phyloP scores from a whole-genome alignment of 2,888 invertebrate genomes.

The Punctoribates punctum region DNA sequence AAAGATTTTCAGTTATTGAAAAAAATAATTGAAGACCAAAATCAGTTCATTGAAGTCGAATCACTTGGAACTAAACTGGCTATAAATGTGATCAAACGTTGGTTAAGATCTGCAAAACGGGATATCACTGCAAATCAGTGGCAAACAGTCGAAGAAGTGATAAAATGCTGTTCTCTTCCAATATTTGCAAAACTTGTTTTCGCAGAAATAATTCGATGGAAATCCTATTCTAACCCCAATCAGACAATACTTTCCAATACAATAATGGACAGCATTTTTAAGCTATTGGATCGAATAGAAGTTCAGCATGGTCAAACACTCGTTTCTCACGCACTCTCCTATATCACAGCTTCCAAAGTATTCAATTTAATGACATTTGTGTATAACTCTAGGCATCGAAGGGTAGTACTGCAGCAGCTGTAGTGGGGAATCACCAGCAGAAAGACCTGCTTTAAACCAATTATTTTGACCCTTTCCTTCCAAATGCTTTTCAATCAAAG shows the following conservation, averaged over 20 bases:
- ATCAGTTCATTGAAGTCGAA: constrained; percentile 79
- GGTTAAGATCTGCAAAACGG: constrained; percentile 84
- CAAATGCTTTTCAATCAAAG: too few relatives aligned
- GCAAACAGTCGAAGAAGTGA: constrained; percentile 88
- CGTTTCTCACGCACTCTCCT: constrained; percentile 88
- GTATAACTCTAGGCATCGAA: too few relatives aligned
- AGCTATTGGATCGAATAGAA: constrained; percentile 91
- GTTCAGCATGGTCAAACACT: constrained; percentile 88
- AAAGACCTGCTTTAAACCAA: too few relatives aligned
- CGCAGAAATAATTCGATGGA: constrained; percentile 95
- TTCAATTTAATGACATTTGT: neutral
- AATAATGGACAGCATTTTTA: constrained; percentile 96
- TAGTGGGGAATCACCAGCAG: too few relatives aligned
- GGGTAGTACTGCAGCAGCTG: too few relatives aligned
- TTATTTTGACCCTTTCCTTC: too few relatives aligned
- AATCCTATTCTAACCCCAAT: constrained; percentile 76
- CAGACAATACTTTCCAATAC: constrained; percentile 68
- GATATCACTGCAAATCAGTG: constrained; percentile 90
- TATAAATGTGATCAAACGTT: constrained; percentile 78
- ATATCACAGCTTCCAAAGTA: constrained; percentile 83
- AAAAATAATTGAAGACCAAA: constrained; percentile 81
- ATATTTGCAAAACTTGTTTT: constrained; percentile 96
- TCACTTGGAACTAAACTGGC: constrained; percentile 83
- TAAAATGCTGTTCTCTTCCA: constrained; percentile 86
- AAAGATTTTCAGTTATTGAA: constrained; percentile 78